phyloP scores from a whole-genome alignment of 2,113 vertebrate genomes.

The Clarias macrocephalus region DNA sequence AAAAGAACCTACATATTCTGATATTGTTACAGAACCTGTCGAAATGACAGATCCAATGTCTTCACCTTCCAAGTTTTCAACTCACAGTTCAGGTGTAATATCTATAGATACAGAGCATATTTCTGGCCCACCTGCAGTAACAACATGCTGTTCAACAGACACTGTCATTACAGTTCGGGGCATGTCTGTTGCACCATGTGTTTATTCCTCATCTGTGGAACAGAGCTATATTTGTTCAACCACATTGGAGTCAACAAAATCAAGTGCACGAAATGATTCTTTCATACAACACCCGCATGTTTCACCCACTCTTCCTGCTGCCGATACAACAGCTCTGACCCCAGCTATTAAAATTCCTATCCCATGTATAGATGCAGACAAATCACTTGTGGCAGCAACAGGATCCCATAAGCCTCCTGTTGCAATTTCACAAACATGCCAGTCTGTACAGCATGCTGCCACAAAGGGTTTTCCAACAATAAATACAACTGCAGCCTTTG shows the following conservation, averaged over 20 bases:
- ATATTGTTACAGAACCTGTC: conserved; percentile 34
- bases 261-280: not conserved
- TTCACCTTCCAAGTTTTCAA: conserved; percentile 16
- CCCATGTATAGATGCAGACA: not conserved
- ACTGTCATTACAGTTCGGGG: not conserved
- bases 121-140: conserved; percentile 18
- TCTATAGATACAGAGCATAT: conserved; percentile 28
- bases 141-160: not conserved
- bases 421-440: conserved; percentile 51
- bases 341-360: conserved; percentile 20
- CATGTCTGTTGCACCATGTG: not conserved
- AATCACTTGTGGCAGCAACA: conserved; percentile 6
- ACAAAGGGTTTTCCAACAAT: conserved; percentile 52
- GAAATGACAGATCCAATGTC: conserved; percentile 68
- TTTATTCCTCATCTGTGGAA: conserved; percentile 9
- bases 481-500: conserved; percentile 44
- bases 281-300: not conserved
- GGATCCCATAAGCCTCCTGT: not conserved
- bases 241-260: not conserved
- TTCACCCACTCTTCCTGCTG: not conserved
- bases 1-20: conserved; percentile 16
- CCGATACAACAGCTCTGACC: not conserved
- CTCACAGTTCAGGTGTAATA: conserved; percentile 40
- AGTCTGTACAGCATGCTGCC: conserved; percentile 40
- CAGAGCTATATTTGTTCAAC: conserved; percentile 1